Evolutionary conservation across 2,888 invertebrate genomes (phyloP).

Genomic region (Petrolisthes manimaculis): DNA sequence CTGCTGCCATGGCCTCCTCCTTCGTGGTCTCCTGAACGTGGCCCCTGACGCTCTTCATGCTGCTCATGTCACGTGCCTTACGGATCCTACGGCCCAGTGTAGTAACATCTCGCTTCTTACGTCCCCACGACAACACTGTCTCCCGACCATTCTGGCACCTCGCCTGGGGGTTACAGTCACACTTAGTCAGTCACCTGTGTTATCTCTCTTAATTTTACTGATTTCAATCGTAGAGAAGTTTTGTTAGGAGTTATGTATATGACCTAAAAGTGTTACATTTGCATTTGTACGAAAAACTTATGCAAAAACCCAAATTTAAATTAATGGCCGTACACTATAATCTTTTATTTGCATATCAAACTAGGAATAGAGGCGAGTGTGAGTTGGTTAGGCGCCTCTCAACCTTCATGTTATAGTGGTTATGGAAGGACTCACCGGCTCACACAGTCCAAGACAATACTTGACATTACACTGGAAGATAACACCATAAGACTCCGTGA

Average conservation of each 20-base stretch:
- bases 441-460: slow-evolving; percentile 93
- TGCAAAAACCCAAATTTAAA: no score
- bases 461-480: slow-evolving; percentile 98
- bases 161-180: slow-evolving; percentile 1
- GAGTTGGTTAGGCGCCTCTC: no score
- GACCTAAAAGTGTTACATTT: no score
- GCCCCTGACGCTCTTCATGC: slow-evolving; percentile 72
- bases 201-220: no score
- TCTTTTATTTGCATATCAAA: no score
- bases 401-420: no score
- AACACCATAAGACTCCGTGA: slow-evolving; percentile 95
- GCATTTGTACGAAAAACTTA: no score
- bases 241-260: no score
- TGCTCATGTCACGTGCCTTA: slow-evolving; percentile 76
- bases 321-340: no score
- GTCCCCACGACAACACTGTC: slow-evolving; percentile 84
- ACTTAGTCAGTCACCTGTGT: no score
- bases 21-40: slow-evolving; percentile 75
- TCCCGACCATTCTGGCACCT: slow-evolving; percentile 91
- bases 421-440: slow-evolving; percentile 78
- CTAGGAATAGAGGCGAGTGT: no score
- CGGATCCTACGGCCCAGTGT: slow-evolving; percentile 81
- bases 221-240: no score
- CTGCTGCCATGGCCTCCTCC: slow-evolving; percentile 61
- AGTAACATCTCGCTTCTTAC: background rate